Evolutionary conservation across 2,113 vertebrate species (phyloP).

Genomic region (Pachyramphus minor): DNA sequence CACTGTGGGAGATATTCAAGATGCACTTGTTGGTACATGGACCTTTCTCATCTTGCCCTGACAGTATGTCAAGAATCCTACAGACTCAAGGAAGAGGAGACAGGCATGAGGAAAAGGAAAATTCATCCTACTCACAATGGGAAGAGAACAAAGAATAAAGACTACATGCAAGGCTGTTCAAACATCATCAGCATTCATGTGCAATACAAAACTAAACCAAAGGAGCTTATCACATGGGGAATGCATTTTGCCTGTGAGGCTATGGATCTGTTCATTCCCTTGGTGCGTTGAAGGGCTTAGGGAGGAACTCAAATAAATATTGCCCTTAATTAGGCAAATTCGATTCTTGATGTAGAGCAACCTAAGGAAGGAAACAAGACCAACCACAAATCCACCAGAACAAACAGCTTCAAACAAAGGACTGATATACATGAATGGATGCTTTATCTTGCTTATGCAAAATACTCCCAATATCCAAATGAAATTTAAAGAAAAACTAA

Average conservation of each 20-base stretch:
- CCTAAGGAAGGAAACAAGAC: not conserved
- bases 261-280: not conserved
- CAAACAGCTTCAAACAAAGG: not conserved
- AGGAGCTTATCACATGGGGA: not conserved
- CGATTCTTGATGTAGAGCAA: not conserved
- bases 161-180: fast-evolving
- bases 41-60: not conserved
- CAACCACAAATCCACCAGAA: not conserved
- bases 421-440: not conserved
- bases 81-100: not conserved
- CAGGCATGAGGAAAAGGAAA: not conserved
- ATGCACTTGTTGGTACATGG: too few relatives aligned
- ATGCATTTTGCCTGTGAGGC: not conserved
- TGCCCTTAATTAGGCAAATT: not conserved
- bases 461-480: not conserved
- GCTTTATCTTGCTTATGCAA: not conserved
- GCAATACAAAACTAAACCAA: not conserved
- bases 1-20: too few relatives aligned
- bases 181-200: fast-evolving
- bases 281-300: not conserved
- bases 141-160: not conserved
- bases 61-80: not conserved
- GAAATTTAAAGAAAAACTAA: not conserved
- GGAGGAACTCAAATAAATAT: not conserved
- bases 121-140: not conserved